Evolutionary conservation across 2,113 vertebrate genomes (phyloP).

Genomic region (Bolborhynchus lineola): DNA sequence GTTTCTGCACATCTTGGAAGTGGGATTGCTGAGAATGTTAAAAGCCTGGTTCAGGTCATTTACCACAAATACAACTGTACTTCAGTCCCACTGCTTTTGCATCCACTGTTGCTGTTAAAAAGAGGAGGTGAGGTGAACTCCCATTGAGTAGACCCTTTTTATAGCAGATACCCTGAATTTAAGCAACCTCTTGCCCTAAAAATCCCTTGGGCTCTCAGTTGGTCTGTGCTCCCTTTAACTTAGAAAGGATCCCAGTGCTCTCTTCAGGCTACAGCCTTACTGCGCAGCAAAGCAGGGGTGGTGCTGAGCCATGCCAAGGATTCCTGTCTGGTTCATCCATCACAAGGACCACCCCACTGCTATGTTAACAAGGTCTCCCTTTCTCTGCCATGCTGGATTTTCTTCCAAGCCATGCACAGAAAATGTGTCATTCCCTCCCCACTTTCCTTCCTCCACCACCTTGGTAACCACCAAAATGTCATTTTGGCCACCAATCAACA

Average conservation of each 20-base stretch:
- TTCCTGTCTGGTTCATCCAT: not conserved
- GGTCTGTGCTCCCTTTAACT: not conserved
- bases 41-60: not conserved
- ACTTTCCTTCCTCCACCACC: not conserved
- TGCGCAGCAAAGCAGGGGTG: not conserved
- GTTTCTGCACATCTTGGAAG: not conserved
- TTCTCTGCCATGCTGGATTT: not conserved
- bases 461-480: not conserved
- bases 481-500: not conserved
- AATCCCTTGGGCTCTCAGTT: not conserved
- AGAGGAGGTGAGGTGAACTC: not conserved
- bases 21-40: not conserved
- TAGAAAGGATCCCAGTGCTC: not conserved
- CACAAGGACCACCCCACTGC: not conserved
- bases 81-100: not conserved
- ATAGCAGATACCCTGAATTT: not conserved
- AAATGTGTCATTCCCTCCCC: not conserved
- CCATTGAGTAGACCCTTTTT: not conserved
- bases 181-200: accelerated
- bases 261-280: not conserved
- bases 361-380: not conserved
- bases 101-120: not conserved
- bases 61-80: not conserved
- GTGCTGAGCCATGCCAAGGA: not conserved
- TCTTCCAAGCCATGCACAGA: not conserved